phyloP scores from a whole-genome alignment of 2,113 vertebrate genomes.

The Gorsachius goisagi region DNA sequence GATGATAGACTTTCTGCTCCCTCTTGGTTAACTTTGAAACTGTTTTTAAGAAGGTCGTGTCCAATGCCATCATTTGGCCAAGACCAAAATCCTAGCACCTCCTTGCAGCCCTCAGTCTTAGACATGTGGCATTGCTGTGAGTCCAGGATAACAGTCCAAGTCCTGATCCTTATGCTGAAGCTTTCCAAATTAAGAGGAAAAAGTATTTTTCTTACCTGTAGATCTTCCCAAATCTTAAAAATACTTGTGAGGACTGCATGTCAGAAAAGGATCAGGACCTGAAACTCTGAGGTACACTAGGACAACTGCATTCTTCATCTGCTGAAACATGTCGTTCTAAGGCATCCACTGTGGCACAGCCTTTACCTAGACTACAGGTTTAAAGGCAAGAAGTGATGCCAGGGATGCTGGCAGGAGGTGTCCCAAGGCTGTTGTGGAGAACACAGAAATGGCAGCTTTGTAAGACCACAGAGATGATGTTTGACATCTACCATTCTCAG shows the following conservation, averaged over 20 bases:
- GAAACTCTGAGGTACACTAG: neutral
- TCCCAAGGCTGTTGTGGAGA: neutral
- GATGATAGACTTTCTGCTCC: neutral
- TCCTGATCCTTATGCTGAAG: neutral
- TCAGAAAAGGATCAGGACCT: neutral
- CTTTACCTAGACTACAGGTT: neutral
- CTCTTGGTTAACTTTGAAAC: neutral
- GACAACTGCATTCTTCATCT: neutral
- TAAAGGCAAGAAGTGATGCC: neutral
- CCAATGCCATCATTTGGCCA: neutral
- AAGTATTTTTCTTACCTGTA: neutral
- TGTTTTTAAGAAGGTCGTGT: neutral
- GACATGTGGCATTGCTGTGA: neutral
- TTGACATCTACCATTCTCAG: neutral
- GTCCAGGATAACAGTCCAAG: neutral
- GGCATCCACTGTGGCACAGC: neutral
- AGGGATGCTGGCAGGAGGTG: neutral
- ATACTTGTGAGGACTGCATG: neutral
- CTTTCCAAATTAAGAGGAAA: neutral
- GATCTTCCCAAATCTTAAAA: neutral
- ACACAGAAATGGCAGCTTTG: neutral
- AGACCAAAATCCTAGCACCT: neutral
- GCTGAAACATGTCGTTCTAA: neutral
- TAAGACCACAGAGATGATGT: neutral
- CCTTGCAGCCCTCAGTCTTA: neutral